Base-by-base conservation (phyloP, 2,888 invertebrate species). In the Dolomedes plantarius region DNA sequence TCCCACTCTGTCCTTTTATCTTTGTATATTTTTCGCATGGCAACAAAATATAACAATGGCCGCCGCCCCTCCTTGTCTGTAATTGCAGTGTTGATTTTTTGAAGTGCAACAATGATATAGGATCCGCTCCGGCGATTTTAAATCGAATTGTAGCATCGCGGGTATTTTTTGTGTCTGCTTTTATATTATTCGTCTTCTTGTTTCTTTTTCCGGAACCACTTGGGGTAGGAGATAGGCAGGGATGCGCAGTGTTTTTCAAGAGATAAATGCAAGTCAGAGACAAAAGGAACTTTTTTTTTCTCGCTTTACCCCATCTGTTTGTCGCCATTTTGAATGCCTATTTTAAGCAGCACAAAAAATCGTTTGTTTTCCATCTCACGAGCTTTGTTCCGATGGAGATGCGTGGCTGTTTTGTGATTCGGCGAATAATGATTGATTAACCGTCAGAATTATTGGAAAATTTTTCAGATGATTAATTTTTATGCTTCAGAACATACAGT, bases 81-180 rank as follows among this genome's bases (percentile, higher is more conserved):
- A 81, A 81, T 81, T 75, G 68, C 71, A 56, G 28, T 83, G 82
- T 83, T 83, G 76, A 76, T 83, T 76, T 83, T 83, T 67, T 65
- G 76, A 76, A 76, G 28, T 75, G 62, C 81, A 69, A 75, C 75
- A 75, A 82, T 75, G 69, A 69, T 50, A 72, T 29, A 46, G 82
- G 82, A 83, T 76, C 29, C 72, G 82, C 82, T 75, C 32, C 71
- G 72, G 31, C 32, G 76, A 62, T 71, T 83, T 39, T 71, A 72
- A 83, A 83, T 83, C 82, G 76, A 76, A 76, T 64, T 76, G 75
- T 46, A 23, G 69, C 41, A 46, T 69, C 68, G 78, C 46, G 67
- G 32, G 36, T 32, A 7, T 67, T 67, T 67, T 46, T 46, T 46
- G 16, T 46, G 16, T 13, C 7, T 2, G 7, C 46, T 46, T 46